phyloP scores from a whole-genome alignment of 2,888 invertebrate genomes.

The Erpobdella octoculata region DNA sequence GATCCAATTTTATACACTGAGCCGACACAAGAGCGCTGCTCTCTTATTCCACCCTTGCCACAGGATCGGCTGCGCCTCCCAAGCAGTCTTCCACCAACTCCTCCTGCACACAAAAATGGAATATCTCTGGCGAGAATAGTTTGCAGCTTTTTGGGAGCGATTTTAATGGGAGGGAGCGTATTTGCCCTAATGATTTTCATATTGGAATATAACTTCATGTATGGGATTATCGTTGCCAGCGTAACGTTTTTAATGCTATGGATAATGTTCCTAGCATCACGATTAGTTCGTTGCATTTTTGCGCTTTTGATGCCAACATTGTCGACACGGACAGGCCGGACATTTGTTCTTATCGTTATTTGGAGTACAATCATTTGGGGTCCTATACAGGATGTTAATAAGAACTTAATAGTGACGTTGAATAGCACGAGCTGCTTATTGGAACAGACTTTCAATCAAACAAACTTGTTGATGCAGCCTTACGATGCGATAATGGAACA shows the following conservation, averaged over 20 bases:
- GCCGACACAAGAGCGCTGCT: no score
- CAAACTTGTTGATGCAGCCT: neutral
- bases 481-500: slow-evolving; percentile 8
- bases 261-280: neutral
- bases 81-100: no score
- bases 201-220: neutral
- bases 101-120: neutral
- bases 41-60: no score
- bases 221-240: neutral
- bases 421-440: neutral
- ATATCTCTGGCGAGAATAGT: neutral
- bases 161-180: neutral
- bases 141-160: neutral
- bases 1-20: no score
- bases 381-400: neutral
- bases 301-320: neutral
- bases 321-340: neutral
- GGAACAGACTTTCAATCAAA: neutral
- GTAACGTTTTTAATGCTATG: neutral
- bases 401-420: neutral
- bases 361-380: neutral
- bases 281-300: neutral
- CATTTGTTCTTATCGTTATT: neutral
- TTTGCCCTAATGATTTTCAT: neutral
- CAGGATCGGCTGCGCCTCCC: no score